A percentile compares a stretch with the other conserved stretches of the same genome.
phyloP scores from a whole-genome alignment of 2,888 invertebrate species.

The Cheilosia pagana region DNA sequence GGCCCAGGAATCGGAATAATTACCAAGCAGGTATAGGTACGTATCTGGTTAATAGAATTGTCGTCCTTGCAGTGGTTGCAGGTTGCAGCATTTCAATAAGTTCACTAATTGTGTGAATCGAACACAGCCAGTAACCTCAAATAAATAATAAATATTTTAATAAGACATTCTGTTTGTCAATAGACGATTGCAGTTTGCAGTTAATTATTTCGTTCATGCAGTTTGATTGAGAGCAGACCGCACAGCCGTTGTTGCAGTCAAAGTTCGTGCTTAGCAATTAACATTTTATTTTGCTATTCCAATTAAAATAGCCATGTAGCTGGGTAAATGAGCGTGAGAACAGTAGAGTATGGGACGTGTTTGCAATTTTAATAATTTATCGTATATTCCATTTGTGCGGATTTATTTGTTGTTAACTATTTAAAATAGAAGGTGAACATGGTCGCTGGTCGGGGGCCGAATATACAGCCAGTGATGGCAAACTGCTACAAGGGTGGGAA shows the following conservation, averaged over 20 bases:
- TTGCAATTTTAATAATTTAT: background rate
- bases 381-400: too few relatives aligned
- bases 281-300: constrained; percentile 53
- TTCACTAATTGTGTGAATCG: constrained; percentile 27
- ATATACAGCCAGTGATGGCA: too few relatives aligned
- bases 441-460: too few relatives aligned
- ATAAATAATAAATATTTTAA: constrained; percentile 40
- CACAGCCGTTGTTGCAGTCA: constrained; percentile 4
- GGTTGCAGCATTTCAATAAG: background rate
- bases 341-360: constrained; percentile 3
- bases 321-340: constrained; percentile 43
- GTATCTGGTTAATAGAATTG: constrained; percentile 51
- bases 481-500: too few relatives aligned
- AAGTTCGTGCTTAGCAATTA: constrained; percentile 41
- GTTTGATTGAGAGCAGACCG: constrained; percentile 6
- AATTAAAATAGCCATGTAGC: constrained; percentile 61
- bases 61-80: constrained; percentile 6
- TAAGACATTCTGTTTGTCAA: constrained; percentile 55
- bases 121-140: constrained; percentile 23
- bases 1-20: constrained; percentile 30
- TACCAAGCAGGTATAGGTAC: constrained; percentile 40
- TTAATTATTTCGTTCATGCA: constrained; percentile 59
- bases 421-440: too few relatives aligned
- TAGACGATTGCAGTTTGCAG: constrained; percentile 41
- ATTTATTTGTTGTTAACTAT: too few relatives aligned